Evolutionary conservation across 2,113 vertebrate genomes (phyloP).

Genomic region (Elachura formosa): DNA sequence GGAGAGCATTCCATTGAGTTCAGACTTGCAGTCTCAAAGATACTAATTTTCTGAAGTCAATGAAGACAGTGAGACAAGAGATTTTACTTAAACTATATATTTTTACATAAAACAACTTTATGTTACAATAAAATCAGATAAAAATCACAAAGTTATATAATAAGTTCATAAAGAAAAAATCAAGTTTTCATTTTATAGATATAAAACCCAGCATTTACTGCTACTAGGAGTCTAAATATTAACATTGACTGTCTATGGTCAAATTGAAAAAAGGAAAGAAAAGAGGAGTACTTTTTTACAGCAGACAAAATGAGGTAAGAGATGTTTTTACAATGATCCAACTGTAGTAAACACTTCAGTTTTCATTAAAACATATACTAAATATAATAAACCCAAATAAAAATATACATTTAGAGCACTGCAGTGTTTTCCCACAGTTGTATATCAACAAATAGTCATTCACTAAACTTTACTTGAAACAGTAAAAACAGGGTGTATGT

Average conservation of each 20-base stretch:
- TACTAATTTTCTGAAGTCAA: not conserved
- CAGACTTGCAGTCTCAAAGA: not conserved
- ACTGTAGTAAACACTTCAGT: constrained; percentile 63
- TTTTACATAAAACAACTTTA: constrained; percentile 83
- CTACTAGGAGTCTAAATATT: constrained; percentile 49
- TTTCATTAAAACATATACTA: constrained; percentile 53
- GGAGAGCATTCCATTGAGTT: not conserved
- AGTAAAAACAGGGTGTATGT: constrained; percentile 34
- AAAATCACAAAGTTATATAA: constrained; percentile 79
- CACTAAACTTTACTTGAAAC: constrained; percentile 40
- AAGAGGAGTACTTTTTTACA: constrained; percentile 27
- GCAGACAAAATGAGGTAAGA: constrained; percentile 57
- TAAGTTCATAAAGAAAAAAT: constrained; percentile 72
- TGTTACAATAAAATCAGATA: constrained; percentile 84
- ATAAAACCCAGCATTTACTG: constrained; percentile 52
- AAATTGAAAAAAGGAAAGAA: not conserved
- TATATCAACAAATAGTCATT: constrained; percentile 1
- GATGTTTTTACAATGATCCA: constrained; percentile 34
- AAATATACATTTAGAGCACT: constrained; percentile 65
- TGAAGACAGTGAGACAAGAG: constrained; percentile 30
- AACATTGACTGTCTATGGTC: constrained; percentile 14
- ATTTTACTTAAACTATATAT: constrained; percentile 85
- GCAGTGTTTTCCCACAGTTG: constrained; percentile 49
- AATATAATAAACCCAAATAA: constrained; percentile 56
- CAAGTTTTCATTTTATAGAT: constrained; percentile 55